phyloP scores from a whole-genome alignment of 2,113 vertebrate genomes.

The Mobula hypostoma region DNA sequence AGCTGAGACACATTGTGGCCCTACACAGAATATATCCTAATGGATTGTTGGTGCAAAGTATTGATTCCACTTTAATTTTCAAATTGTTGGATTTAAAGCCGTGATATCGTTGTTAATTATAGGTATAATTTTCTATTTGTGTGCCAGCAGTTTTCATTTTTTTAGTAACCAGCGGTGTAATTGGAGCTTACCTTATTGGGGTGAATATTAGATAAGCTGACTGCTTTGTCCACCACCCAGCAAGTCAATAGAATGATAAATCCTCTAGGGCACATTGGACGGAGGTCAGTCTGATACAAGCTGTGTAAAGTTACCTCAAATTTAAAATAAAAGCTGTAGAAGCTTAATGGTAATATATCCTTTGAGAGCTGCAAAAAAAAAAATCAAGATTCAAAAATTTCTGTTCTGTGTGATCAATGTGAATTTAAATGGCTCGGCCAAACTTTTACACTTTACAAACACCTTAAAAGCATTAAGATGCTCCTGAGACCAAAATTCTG shows the following conservation, averaged over 20 bases:
- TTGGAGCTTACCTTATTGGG: background rate
- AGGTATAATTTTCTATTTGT: background rate
- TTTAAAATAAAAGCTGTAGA: background rate
- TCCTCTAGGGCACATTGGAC: background rate
- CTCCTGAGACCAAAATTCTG: background rate
- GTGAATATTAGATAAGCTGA: background rate
- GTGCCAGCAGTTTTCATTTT: background rate
- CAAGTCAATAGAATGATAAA: background rate
- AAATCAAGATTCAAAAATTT: background rate
- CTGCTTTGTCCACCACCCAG: too few relatives aligned
- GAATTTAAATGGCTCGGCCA: background rate
- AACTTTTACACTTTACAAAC: background rate
- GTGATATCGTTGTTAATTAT: background rate
- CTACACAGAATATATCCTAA: background rate
- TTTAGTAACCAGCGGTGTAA: background rate
- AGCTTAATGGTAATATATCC: background rate
- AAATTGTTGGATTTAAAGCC: constrained; percentile 13
- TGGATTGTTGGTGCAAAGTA: background rate
- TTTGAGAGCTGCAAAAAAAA: constrained; percentile 9
- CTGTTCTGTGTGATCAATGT: background rate
- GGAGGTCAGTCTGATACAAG: background rate
- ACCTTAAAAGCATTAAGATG: background rate
- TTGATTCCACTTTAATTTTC: constrained; percentile 29
- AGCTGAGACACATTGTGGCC: constrained; percentile 27
- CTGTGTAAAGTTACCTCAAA: background rate